Percentiles rank a stretch among this genome's conserved stretches.
Evolutionary conservation across 1,140 invertebrate species (phyloP).

Genomic region (Eumaeus atala): DNA sequence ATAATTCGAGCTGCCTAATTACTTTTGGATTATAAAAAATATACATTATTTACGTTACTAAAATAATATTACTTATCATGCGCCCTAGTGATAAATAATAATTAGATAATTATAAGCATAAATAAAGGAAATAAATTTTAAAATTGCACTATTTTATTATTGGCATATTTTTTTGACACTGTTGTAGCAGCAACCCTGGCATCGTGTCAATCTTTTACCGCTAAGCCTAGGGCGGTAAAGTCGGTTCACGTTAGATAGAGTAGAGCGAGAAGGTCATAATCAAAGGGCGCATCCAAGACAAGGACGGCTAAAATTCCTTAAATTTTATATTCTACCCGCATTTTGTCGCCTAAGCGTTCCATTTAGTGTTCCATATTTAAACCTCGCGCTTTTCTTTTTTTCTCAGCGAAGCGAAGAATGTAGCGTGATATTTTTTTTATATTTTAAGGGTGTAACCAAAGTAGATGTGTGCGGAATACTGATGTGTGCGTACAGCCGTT

Average conservation of each 20-base stretch:
- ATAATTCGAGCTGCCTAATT: no score
- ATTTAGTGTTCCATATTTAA: conserved; percentile 74
- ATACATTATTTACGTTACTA: no score
- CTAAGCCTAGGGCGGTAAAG: conserved; percentile 68
- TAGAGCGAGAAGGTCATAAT: conserved; percentile 41
- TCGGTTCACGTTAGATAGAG: conserved; percentile 59
- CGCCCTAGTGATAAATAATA: no score
- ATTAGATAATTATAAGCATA: no score
- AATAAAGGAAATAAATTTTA: no score
- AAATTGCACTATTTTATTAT: background rate
- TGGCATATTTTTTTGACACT: background rate
- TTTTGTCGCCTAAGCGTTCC: conserved; percentile 73
- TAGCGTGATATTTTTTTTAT: conserved; percentile 62
- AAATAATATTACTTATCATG: no score
- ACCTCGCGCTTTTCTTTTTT: conserved; percentile 63
- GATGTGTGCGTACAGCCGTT: conserved; percentile 67
- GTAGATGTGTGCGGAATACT: conserved; percentile 61
- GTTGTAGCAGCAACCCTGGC: conserved; percentile 42
- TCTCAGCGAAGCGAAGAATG: conserved; percentile 53
- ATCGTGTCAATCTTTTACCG: conserved; percentile 69
- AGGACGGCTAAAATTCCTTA: conserved; percentile 49
- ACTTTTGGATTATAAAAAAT: no score
- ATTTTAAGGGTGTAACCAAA: conserved; percentile 48
- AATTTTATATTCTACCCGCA: conserved; percentile 74
- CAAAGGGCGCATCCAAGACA: conserved; percentile 30